Base-by-base conservation (phyloP, 92 coral and sea anemone species). In the Desmophyllum pertusum region DNA sequence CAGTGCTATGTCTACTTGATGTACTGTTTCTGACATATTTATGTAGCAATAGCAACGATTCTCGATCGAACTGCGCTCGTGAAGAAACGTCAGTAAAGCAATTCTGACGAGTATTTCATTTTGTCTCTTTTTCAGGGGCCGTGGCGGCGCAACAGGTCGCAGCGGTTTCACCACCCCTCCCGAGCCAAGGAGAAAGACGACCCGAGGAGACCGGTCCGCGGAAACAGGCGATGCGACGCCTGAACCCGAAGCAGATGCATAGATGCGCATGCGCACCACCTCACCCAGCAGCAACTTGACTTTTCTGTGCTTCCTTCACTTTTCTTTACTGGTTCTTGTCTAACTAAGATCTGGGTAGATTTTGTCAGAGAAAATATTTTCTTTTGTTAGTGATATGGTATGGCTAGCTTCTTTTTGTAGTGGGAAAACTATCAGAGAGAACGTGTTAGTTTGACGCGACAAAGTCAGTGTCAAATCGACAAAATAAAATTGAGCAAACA, bases 161-260 rank as follows among this genome's bases (percentile, higher is more conserved):
- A 93, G 93, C 11, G 99, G 99, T 3, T 95, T 86, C 80, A 95
- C 95, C 51, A 97, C 99, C 31, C 99, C 99, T 31, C 99, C 99
- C 25, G 98, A 94, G 79, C 89, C 97, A 55, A 85, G 93, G 29
- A 88, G 93, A 53, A 80, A 90, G 59, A 30, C 87, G 10, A 74
- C 87, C 55, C 82, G 87, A 10, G 82, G 43, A 2, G 75, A 75
- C 21, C 37, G 71, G 71, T 46, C 80, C 18, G 72, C 66, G 6
- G 87, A 84, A 6, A 3, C 55, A 42, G 81, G 48, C 29, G 87
- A 84, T 10, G 36, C 82, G 13, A 43, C 87, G 40, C 64, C 75
- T 41, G 87, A 84, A 14, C 42, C 86, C 13, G 79, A 82, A 17
- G 45, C 78, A 39, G 86, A 82, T 11, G 29, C 70, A 25, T 82